Base-by-base conservation (phyloP, 2,888 invertebrate species). In the Homarus gammarus region DNA sequence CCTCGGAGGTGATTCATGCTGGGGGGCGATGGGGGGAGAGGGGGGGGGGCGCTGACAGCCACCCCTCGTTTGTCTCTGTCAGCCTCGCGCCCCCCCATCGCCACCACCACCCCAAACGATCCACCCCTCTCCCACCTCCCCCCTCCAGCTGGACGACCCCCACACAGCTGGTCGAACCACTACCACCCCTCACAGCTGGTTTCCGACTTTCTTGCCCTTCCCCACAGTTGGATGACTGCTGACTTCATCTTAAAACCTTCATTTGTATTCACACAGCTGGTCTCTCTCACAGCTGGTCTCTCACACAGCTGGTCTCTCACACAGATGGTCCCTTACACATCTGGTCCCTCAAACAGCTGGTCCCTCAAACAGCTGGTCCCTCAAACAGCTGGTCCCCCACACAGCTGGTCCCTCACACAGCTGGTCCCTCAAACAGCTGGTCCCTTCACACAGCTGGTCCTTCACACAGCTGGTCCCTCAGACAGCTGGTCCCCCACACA, bases 1-100 rank as follows among this genome's bases (percentile, higher is more conserved):
- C 72, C 33, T 75, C 38, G 36, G 84, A 27, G 27, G 73, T 84
- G 84, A 84, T 84, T 84, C 84, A 84, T 75, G 73, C 75, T 75
- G n/a, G n/a, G n/a, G n/a, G n/a, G n/a, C n/a, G n/a, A n/a, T n/a
- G n/a, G n/a, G n/a, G n/a, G n/a, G n/a, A n/a, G n/a, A n/a, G n/a
- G n/a, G n/a, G n/a, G n/a, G n/a, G n/a, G n/a, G n/a, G n/a, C n/a
- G n/a, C n/a, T n/a, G n/a, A n/a, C n/a, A n/a, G n/a, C n/a, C n/a
- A n/a, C n/a, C n/a, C n/a, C n/a, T n/a, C n/a, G n/a, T n/a, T n/a
- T n/a, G n/a, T n/a, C n/a, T n/a, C n/a, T n/a, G n/a, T n/a, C n/a
- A n/a, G n/a, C n/a, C n/a, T n/a, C n/a, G n/a, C n/a, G n/a, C n/a
- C n/a, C n/a, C n/a, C n/a, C n/a, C n/a, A n/a, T n/a, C n/a, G n/a